Evolutionary conservation across 2,113 vertebrate genomes (phyloP), one percentile per base, ranked within the genome.

Genomic region (Nibea coibor): DNA sequence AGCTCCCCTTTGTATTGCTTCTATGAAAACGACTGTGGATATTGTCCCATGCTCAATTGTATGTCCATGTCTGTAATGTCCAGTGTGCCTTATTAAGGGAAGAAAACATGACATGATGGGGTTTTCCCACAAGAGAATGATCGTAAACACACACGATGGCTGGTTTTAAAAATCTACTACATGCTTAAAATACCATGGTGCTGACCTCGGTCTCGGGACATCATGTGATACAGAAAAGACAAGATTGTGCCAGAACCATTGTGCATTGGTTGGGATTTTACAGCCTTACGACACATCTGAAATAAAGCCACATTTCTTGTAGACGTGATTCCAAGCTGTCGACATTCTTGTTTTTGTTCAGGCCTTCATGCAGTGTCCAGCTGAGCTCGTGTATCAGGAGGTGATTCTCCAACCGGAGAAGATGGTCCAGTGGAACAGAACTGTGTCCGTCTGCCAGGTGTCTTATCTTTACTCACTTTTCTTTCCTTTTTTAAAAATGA

Each of bases 401-500:
- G 97, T 98, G 75, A 99, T 99, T 83, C 91, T 99, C 26, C 98
- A 99, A 85, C 98, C 98, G 0, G 98, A 99, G 93, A 97, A 97
- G 93, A 97, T 99, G 96, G 96, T 96, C 75, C 94, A 97, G 54
- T 99, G 98, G 98, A 99, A 99, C 93, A 96, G 91, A 94, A 99
- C 98, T 0, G 93, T 99, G 81, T 95, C 96, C 0, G 95, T 86
- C 24, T 99, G 98, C 93, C 97, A 99, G 97, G 98, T 99, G 42
- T 26, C 3, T 0, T 15, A 2, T 2, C 3, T 26, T 47, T 24
- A 12, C 14, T 51, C 1, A 0, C 35, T 5, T 14, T 6, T n/a
- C 0, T 57, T 6, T 11, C 10, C 20, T 14, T 53, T 59, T 43
- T 4, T 20, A 1, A 26, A 26, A 26, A 0, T 28, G 4, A 35